These are phyloP conservation scores for Spilarctia lutea DNA, from an alignment of 2,888 invertebrate genomes.

Conservation along the genomic window DNA sequence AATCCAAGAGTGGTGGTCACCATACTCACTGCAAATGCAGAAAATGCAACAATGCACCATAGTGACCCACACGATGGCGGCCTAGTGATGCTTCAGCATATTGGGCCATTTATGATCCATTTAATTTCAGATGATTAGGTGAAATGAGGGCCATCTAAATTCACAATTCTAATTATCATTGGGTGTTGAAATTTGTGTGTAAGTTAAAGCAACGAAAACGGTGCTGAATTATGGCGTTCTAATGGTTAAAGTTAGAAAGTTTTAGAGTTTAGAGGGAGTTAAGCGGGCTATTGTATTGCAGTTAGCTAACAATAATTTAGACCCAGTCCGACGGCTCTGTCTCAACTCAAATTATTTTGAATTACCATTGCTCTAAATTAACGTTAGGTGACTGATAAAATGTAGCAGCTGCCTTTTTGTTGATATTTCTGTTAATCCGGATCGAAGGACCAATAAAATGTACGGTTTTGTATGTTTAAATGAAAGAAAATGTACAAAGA, in stretches of 20 bases:
- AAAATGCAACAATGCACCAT: too few species aligned
- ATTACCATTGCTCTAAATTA: slow-evolving; percentile 44
- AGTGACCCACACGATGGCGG: too few species aligned
- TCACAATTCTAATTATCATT: slow-evolving; percentile 37
- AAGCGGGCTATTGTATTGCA: slow-evolving; percentile 61
- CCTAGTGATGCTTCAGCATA: too few species aligned
- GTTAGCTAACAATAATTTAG: slow-evolving; percentile 64
- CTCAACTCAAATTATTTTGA: slow-evolving; percentile 47
- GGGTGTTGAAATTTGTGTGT: slow-evolving; percentile 47
- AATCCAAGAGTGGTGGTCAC: too few species aligned
- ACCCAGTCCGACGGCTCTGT: slow-evolving; percentile 46
- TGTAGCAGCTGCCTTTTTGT: not conserved
- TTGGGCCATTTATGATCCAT: too few species aligned
- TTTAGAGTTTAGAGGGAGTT: slow-evolving; percentile 43
- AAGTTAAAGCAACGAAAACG: slow-evolving; percentile 50
- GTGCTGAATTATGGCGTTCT: slow-evolving; percentile 58
- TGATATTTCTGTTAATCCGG: not conserved
- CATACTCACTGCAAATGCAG: too few species aligned
- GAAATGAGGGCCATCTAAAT: slow-evolving; percentile 15
- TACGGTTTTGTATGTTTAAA: too few species aligned
- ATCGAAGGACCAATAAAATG: too few species aligned
- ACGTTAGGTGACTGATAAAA: slow-evolving; percentile 35
- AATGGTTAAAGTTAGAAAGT: slow-evolving; percentile 63
- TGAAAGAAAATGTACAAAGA: too few species aligned
- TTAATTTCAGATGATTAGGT: slow-evolving; percentile 15